Base-by-base conservation (phyloP, 2,113 vertebrate genomes). In the Motacilla tschutschensis region DNA sequence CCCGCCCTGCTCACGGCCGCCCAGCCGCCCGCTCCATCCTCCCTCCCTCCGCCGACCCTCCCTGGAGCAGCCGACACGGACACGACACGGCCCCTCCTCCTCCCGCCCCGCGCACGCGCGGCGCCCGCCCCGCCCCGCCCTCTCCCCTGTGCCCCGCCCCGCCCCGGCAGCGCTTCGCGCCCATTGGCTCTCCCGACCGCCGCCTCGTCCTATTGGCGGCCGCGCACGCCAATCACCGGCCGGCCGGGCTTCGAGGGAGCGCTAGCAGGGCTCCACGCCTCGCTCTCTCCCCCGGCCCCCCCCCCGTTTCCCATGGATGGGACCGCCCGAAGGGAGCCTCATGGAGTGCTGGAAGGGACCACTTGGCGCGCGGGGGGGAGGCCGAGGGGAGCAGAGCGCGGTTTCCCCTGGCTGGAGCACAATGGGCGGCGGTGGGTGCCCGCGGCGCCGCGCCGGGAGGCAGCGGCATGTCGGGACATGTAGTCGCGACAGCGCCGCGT, bases 61-160 rank as follows among this genome's bases (percentile, higher is more conserved):
- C 87, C 63, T 59, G 81, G 18, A 31, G 50, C 50, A 65, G 50
- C 85, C 82, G 73, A 70, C 93, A 79, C 95, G 81, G 94, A 89
- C 93, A 86, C 87, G 84, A 70, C 85, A 31, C 40, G 74, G 6
- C 29, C 77, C 44, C 70, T 44, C 51, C 83, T 67, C 81, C 83
- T 31, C 50, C 50, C 50, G 12, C 25, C 14, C 44, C 9, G 77
- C 93, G 93, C 91, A 92, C 22, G 81, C 91, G 94, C 93, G 7
- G 29, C 10, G 10, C 17, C 41, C 7, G 7, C 67, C 35, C 54
- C 46, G 12, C 29, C 29, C 51, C 29, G 50, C 79, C 79, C 85
- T 58, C 59, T 11, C 40, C 17, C 28, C 18, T 36, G 8, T 36
- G 7, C 48, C 44, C 59, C 51, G 26, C 77, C 80, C 83, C 65